Evolutionary conservation across 2,113 vertebrate species (phyloP).

Genomic region (Tor tambroides): DNA sequence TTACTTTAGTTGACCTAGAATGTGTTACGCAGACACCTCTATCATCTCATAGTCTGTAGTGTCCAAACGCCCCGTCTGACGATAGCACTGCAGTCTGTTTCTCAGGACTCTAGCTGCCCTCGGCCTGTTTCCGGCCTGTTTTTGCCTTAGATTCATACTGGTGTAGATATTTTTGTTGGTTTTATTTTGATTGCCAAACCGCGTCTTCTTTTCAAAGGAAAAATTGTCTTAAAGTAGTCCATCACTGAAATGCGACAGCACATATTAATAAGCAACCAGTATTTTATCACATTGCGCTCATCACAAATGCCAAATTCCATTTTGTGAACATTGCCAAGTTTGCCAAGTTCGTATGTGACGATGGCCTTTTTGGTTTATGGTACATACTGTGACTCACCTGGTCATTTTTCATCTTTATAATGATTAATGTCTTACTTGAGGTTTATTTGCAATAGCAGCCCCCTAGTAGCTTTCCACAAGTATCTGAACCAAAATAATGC

Average conservation of each 20-base stretch:
- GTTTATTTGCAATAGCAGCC: conserved; percentile 20
- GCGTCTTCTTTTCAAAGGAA: background rate
- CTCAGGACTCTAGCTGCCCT: conserved; percentile 35
- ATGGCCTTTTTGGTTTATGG: conserved; percentile 10
- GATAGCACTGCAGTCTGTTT: conserved; percentile 30
- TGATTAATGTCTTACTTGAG: conserved; percentile 1
- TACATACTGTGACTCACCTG: background rate
- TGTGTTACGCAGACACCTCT: background rate
- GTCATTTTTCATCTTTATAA: background rate
- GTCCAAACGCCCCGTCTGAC: conserved; percentile 2
- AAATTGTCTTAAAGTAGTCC: conserved; percentile 18
- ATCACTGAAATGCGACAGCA: conserved; percentile 9
- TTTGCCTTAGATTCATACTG: background rate
- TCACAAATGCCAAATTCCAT: background rate
- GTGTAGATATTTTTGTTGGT: background rate
- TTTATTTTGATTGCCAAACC: background rate
- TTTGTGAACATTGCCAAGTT: background rate
- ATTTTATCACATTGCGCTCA: background rate
- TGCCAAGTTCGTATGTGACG: background rate
- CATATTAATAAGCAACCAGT: background rate
- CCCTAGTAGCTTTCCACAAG: conserved; percentile 16
- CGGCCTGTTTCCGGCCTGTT: background rate
- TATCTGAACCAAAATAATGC: conserved; percentile 21
- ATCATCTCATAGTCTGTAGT: conserved; percentile 26
- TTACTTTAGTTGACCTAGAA: background rate